Base-by-base conservation (phyloP, 2,797 vertebrate species). In the Myripristis jacobus region DNA sequence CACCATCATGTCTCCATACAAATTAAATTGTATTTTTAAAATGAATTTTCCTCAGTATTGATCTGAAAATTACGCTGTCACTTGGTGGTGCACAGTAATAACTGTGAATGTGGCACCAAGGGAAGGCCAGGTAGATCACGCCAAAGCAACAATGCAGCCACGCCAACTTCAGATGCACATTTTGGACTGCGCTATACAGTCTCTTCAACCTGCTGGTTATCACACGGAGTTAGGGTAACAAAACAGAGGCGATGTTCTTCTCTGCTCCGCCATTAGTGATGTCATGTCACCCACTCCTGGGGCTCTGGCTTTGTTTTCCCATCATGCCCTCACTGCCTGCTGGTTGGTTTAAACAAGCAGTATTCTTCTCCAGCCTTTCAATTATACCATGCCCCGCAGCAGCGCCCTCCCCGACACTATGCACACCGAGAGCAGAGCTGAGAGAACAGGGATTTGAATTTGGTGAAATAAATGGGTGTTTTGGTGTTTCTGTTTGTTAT, bases 331-430 rank as follows among this genome's bases (percentile, higher is more conserved):
- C 65, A 48, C 87, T 93, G 90, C 88, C 88, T 87, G 87, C 88
- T 90, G 91, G 85, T 91, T 90, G 92, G 91, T 93, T 94, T 93
- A 94, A 94, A 94, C 93, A 94, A 93, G 91, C 89, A 85, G 86
- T 85, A 87, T 91, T 90, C 92, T 91, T 92, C 75, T 93, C 84
- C 89, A 91, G 91, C 90, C 92, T 94, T 94, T 94, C 91, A 94
- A 94, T 94, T 94, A 94, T 94, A 93, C 87, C 88, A 89, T 91
- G 88, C 92, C 92, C 94, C 80, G 88, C 87, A 94, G 93, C 93
- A 91, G 86, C 89, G 80, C 84, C 85, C 89, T 83, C 84, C 83
- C 82, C 83, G 62, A 75, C 90, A 89, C 80, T 60, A 85, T 80
- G 86, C 70, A 83, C 75, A 85, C 81, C 43, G 70, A 87, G 83